Evolutionary conservation across 1,140 invertebrate species (phyloP), one percentile per base, ranked within the genome.

Genomic region (Caenorhabditis inopinata): DNA sequence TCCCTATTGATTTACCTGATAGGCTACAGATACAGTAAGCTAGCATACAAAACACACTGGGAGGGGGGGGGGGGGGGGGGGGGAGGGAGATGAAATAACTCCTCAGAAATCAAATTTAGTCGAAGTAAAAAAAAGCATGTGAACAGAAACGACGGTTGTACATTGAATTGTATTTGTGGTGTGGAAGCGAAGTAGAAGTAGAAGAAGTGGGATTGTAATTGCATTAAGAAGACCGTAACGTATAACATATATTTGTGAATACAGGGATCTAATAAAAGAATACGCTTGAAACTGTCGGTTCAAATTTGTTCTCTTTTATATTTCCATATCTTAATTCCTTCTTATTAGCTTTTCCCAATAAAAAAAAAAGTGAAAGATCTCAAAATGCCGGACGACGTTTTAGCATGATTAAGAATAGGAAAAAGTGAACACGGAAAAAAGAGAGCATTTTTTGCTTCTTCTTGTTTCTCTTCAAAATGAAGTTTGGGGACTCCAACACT

Each of bases 121-220:
- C 25, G 32, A 68, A 32, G 4, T n/a, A 16, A 42, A 42, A 42
- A 5, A 42, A 14, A 5, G 14, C 38, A n/a, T 38, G 32, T 38
- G 38, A 68, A 42, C 21, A 38, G 23, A 32, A 62, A 42, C 29
- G 35, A 38, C 58, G 29, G 58, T 38, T 68, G 58, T 68, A 25
- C 21, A n/a, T 68, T 68, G 58, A 38, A 68, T 68, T 58, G n/a
- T n/a, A n/a, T 51, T 5, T 58, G 27, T 58, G 27, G 51, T 32
- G 58, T 68, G 58, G 58, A 68, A 68, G 35, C 32, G 32, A 68
- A 68, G 38, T 38, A 38, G 58, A 68, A 68, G 58, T 68, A 32
- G 38, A 68, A 38, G 58, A 68, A 68, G 58, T 68, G 58, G 35
- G 58, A 68, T 68, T 68, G 32, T 68, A 68, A 68, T 68, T 38